Evolutionary conservation across 2,797 vertebrate species (phyloP).

Genomic region (Eulemur coronatus): DNA sequence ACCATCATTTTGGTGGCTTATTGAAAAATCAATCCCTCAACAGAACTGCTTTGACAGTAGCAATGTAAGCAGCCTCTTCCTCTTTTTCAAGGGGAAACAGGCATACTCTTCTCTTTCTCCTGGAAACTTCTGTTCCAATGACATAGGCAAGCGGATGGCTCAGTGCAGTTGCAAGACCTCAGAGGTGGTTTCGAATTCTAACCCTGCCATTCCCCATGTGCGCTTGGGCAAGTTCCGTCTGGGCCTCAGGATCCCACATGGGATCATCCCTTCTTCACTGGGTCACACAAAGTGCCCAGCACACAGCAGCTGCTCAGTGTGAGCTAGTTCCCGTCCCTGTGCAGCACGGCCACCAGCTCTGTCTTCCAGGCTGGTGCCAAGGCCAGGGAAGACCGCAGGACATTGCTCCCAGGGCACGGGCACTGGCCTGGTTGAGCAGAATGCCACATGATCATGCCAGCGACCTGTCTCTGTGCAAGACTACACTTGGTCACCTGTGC

Average conservation of each 20-base stretch:
- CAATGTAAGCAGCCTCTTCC: neutral
- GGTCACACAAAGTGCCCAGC: neutral
- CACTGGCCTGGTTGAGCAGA: neutral
- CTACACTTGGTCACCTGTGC: neutral
- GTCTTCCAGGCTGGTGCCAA: neutral
- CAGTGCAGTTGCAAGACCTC: neutral
- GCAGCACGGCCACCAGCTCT: neutral
- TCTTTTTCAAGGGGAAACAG: neutral
- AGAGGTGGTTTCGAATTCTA: neutral
- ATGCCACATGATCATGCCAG: fast-evolving
- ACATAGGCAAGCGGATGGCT: fast-evolving
- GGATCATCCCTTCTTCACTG: neutral
- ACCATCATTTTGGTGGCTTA: neutral
- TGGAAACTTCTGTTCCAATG: neutral
- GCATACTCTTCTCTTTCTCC: neutral
- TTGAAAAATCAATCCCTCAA: neutral
- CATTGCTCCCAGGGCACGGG: neutral
- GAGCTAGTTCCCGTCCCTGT: neutral
- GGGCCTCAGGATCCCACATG: fast-evolving
- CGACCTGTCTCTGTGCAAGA: neutral
- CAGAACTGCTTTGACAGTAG: neutral
- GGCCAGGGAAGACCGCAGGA: too few species aligned
- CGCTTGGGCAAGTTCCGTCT: fast-evolving
- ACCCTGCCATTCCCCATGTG: neutral
- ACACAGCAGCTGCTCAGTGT: fast-evolving